Conservation (phyloP, 2,113 vertebrate species). For the Polypterus bichir region DNA sequence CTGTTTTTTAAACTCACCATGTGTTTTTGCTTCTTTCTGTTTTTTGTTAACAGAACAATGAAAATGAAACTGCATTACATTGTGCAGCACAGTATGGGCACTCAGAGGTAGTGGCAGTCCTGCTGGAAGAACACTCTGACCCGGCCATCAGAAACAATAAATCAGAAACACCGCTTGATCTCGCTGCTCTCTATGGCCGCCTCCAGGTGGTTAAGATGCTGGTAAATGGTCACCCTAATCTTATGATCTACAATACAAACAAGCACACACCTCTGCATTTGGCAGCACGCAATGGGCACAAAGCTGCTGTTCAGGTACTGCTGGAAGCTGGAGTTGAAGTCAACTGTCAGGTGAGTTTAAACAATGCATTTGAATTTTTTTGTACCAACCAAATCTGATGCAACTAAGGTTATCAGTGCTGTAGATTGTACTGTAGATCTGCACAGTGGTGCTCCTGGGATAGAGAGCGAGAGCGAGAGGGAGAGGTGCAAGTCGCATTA, state of each 20-base stretch:
- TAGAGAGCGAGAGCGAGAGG: no score
- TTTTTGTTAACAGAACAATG: conserved; percentile 67
- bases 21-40: no score
- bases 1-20: no score
- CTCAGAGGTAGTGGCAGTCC: conserved; percentile 79
- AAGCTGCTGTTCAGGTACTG: conserved; percentile 71
- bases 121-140: conserved; percentile 84
- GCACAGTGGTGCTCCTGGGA: no score
- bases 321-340: conserved; percentile 88
- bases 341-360: conserved; percentile 72
- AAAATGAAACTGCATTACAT: conserved; percentile 86
- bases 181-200: conserved; percentile 84
- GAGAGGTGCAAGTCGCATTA: no score
- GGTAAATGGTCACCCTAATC: conserved; percentile 76
- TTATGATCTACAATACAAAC: conserved; percentile 75
- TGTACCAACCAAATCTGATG: no score
- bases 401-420: no score
- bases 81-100: conserved; percentile 92
- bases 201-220: conserved; percentile 86
- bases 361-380: no score
- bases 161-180: conserved; percentile 80
- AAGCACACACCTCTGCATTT: conserved; percentile 88
- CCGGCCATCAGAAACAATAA: conserved; percentile 86
- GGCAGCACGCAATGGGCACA: conserved; percentile 89
- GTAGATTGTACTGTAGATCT: no score